Evolutionary conservation across 64 coral and sea anemone genomes (phyloP).

Genomic region (Orbicella faveolata): DNA sequence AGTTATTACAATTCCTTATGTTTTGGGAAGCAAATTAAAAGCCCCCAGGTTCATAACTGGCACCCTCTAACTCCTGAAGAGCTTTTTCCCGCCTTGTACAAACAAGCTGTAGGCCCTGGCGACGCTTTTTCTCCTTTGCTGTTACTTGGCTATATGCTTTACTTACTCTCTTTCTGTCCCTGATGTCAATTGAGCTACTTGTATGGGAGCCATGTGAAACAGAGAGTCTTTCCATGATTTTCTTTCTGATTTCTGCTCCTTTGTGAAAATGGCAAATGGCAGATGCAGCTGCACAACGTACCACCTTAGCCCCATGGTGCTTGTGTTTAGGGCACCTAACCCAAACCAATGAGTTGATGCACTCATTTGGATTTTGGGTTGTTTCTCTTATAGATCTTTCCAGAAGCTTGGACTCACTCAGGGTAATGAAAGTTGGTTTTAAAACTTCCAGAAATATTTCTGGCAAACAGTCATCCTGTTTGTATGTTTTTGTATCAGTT

Average conservation of each 20-base stretch:
- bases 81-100: too few species aligned
- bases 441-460: not conserved
- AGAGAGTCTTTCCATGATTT: not conserved
- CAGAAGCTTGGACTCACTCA: not conserved
- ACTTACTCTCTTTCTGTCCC: too few species aligned
- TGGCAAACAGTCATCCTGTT: not conserved
- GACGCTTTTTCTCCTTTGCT: too few species aligned
- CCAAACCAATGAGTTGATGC: slow-evolving; percentile 64
- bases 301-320: slow-evolving; percentile 32
- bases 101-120: too few species aligned
- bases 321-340: not conserved
- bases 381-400: slow-evolving; percentile 16
- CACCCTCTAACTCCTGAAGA: too few species aligned
- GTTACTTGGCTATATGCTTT: too few species aligned
- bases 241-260: slow-evolving; percentile 12
- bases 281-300: slow-evolving; percentile 62
- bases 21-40: too few species aligned
- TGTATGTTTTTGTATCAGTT: slow-evolving; percentile 15
- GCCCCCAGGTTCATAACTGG: too few species aligned
- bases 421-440: not conserved
- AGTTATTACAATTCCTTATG: too few species aligned
- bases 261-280: slow-evolving; percentile 45
- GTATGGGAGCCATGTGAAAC: slow-evolving; percentile 45
- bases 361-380: slow-evolving; percentile 69
- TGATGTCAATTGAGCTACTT: not conserved